phyloP scores from a whole-genome alignment of 2,888 invertebrate species.

The Saturnia pavonia region DNA sequence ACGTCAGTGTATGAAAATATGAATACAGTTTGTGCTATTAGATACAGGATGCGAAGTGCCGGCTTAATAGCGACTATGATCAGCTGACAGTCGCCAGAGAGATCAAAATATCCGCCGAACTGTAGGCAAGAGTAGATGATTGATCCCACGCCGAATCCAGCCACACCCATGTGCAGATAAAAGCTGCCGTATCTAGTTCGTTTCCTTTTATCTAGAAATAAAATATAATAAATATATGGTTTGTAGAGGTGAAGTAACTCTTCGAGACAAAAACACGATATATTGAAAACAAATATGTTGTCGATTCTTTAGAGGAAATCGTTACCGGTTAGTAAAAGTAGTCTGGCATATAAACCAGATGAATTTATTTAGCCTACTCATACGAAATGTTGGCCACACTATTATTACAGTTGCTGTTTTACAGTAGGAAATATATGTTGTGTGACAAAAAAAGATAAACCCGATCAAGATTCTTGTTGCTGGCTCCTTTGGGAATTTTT shows the following conservation, averaged over 20 bases:
- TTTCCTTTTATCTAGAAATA: slow-evolving; percentile 51
- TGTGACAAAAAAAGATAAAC: too few species aligned
- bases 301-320: not conserved
- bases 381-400: too few species aligned
- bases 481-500: too few species aligned
- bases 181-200: slow-evolving; percentile 82
- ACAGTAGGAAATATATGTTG: too few species aligned
- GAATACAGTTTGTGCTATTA: slow-evolving; percentile 87
- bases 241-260: not conserved
- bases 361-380: too few species aligned
- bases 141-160: slow-evolving; percentile 86
- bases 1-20: slow-evolving; percentile 87
- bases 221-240: slow-evolving; percentile 11
- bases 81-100: slow-evolving; percentile 82
- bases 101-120: slow-evolving; percentile 86
- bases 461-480: too few species aligned
- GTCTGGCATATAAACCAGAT: too few species aligned
- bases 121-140: slow-evolving; percentile 88
- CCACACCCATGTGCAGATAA: slow-evolving; percentile 84
- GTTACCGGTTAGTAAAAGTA: not conserved
- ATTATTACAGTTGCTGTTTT: too few species aligned
- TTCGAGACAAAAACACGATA: not conserved
- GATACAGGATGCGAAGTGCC: slow-evolving; percentile 83
- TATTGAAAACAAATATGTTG: not conserved
- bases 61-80: slow-evolving; percentile 84